Evolutionary conservation across 1,140 invertebrate species (phyloP).

Genomic region (Brachionus asplanchnoidis): DNA sequence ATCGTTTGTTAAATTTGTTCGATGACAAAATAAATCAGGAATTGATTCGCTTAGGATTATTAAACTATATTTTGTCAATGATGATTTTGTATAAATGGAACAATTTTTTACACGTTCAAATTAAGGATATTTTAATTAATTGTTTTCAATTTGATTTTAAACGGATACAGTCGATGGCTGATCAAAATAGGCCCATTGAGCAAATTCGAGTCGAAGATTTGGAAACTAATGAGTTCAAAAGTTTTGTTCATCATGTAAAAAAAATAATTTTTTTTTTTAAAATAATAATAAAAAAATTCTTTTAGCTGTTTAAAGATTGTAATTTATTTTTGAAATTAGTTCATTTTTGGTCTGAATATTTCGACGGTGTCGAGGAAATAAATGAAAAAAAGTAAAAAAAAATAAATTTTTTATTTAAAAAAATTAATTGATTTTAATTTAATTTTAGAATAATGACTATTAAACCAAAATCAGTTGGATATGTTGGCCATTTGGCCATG

Average conservation of each 20-base stretch:
- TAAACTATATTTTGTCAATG: constrained; percentile 1
- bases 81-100: constrained; percentile 39
- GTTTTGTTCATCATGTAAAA: constrained; percentile 5
- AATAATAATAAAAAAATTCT: no score
- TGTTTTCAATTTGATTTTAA: constrained; percentile 29
- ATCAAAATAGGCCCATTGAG: background rate
- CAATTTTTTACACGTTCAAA: constrained; percentile 37
- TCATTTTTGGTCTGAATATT: constrained; percentile 24
- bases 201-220: constrained; percentile 2
- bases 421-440: background rate
- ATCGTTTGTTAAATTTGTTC: background rate
- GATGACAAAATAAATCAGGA: background rate
- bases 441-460: background rate
- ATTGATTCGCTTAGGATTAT: background rate
- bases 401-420: background rate
- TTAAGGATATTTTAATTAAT: constrained; percentile 9
- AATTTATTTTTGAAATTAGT: constrained; percentile 35
- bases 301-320: constrained; percentile 37
- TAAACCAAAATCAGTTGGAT: constrained; percentile 15
- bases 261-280: background rate
- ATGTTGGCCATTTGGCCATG: constrained; percentile 27
- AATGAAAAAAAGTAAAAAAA: constrained; percentile 34
- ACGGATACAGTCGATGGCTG: background rate
- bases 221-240: background rate
- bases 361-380: constrained; percentile 20